These are phyloP conservation scores for Acleris laterana DNA, from an alignment of 2,888 invertebrate species.

Conservation along the genomic window DNA sequence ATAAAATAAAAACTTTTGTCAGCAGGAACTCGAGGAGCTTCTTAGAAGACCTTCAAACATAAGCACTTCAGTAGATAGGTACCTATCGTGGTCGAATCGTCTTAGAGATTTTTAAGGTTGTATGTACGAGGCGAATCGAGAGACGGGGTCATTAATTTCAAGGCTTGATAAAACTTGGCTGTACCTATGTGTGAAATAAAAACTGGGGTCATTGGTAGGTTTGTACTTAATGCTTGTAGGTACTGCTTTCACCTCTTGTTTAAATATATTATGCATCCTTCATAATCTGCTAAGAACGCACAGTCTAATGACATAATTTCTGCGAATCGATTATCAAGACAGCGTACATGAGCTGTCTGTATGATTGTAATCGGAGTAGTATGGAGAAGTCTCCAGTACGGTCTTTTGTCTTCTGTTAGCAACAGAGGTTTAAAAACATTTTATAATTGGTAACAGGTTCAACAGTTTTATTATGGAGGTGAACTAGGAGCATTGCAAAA, in stretches of 20 bases:
- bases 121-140: background rate
- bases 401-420: background rate
- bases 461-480: too few species aligned
- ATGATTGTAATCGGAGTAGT: constrained; percentile 10
- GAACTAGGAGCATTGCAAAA: too few species aligned
- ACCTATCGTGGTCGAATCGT: constrained; percentile 7
- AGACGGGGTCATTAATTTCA: background rate
- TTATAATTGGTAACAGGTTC: too few species aligned
- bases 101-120: constrained; percentile 3
- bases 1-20: constrained; percentile 9
- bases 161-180: too few species aligned
- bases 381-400: background rate
- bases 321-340: constrained; percentile 12
- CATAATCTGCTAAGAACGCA: background rate
- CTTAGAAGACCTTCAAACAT: background rate
- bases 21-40: background rate
- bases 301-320: background rate
- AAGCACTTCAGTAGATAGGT: background rate
- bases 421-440: too few species aligned
- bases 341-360: background rate
- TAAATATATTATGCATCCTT: background rate
- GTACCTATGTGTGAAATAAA: too few species aligned
- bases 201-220: too few species aligned
- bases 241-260: too few species aligned
- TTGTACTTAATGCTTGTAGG: too few species aligned